Evolutionary conservation across 2,113 vertebrate species (phyloP).

Genomic region (Kobus ellipsiprymnus): DNA sequence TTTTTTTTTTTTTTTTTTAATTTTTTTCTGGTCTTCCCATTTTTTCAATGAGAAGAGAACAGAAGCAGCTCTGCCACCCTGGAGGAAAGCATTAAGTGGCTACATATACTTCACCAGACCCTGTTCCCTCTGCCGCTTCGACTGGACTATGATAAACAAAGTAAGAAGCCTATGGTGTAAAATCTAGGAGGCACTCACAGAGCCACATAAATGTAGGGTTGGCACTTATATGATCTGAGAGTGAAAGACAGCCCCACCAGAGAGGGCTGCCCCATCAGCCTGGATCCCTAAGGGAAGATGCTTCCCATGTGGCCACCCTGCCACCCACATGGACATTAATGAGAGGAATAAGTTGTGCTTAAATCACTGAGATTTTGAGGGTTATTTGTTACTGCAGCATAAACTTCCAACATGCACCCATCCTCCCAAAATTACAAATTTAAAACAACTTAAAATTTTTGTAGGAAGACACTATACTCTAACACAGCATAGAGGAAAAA

Average conservation of each 20-base stretch:
- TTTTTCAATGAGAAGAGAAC: neutral
- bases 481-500: neutral
- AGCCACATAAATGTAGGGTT: neutral
- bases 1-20: rapidly evolving
- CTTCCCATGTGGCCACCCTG: neutral
- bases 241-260: neutral
- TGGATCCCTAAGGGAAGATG: neutral
- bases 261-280: neutral
- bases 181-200: neutral
- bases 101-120: neutral
- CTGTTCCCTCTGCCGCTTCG: neutral
- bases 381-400: neutral
- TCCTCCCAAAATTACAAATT: neutral
- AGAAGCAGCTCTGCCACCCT: neutral
- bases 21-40: neutral
- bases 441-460: neutral
- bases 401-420: neutral
- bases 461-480: neutral
- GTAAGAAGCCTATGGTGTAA: neutral
- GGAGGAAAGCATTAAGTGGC: neutral
- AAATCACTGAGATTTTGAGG: neutral
- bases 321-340: neutral
- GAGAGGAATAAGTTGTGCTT: neutral
- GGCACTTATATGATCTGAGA: neutral
- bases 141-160: neutral